Evolutionary conservation across 2,888 invertebrate species (phyloP).

Genomic region (Alloscopus bannaensis): DNA sequence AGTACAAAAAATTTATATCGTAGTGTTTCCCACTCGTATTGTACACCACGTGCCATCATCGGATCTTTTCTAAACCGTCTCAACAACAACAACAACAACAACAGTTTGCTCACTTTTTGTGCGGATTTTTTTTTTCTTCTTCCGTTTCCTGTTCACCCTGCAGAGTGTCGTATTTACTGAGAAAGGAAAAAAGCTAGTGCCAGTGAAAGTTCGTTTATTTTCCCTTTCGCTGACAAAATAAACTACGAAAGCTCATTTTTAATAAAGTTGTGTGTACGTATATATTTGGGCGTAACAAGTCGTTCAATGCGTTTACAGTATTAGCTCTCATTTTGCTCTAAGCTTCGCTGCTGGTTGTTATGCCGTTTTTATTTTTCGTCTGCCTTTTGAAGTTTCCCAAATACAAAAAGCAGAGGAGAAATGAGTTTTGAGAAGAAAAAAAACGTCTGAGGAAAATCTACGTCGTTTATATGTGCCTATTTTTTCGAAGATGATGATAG

Average conservation of each 20-base stretch:
- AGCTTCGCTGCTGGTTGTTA: too few species aligned
- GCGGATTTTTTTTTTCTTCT: neutral
- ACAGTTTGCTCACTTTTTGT: conserved; percentile 1
- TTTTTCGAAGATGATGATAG: neutral
- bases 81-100: neutral
- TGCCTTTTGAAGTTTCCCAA: too few species aligned
- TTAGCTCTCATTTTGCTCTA: neutral
- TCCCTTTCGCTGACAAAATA: neutral
- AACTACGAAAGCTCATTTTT: neutral
- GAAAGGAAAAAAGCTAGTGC: neutral
- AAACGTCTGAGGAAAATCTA: too few species aligned
- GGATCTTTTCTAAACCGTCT: neutral
- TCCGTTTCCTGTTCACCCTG: neutral
- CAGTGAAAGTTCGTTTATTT: neutral
- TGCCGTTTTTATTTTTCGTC: too few species aligned
- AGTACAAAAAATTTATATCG: neutral
- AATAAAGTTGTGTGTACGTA: too few species aligned
- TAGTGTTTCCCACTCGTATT: neutral
- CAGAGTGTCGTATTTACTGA: neutral
- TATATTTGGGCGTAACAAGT: neutral
- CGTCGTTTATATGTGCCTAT: neutral
- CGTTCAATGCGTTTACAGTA: neutral
- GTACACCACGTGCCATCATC: neutral
- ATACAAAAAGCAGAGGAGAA: neutral
- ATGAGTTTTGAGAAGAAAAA: neutral